Evolutionary conservation across 1,140 invertebrate species (phyloP).

Genomic region (Pseudomyrmex cubaensis): DNA sequence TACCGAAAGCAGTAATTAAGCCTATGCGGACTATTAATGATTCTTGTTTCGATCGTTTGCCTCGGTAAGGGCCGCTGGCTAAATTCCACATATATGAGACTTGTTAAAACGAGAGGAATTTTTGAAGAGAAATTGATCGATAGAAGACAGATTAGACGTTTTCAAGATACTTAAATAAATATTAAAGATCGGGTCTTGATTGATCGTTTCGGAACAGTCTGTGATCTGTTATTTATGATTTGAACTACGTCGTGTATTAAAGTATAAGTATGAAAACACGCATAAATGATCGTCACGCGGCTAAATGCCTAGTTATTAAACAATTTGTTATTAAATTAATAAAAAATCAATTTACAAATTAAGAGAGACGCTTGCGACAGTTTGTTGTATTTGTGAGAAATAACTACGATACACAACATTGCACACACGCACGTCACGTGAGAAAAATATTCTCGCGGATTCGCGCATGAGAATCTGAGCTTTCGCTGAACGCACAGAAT

Average conservation of each 20-base stretch:
- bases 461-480: constrained; percentile 40
- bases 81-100: constrained; percentile 4
- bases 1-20: constrained; percentile 76
- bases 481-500: constrained; percentile 32
- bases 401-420: background rate
- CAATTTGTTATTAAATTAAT: background rate
- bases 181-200: constrained; percentile 47
- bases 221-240: constrained; percentile 43
- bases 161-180: constrained; percentile 25
- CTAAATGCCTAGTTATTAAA: no score
- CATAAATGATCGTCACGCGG: no score
- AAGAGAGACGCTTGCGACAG: background rate
- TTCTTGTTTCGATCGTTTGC: constrained; percentile 38
- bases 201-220: constrained; percentile 20
- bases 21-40: constrained; percentile 63
- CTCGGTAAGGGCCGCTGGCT: constrained; percentile 14
- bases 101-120: constrained; percentile 13
- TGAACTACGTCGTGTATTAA: background rate
- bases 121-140: constrained; percentile 49
- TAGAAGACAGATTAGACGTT: constrained; percentile 45
- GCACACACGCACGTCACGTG: background rate
- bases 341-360: background rate
- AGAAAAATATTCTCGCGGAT: constrained; percentile 38
- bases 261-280: background rate
- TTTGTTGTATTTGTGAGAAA: background rate